Base-by-base conservation (phyloP, 1,140 invertebrate species). In the Drosophila nebulosa region DNA sequence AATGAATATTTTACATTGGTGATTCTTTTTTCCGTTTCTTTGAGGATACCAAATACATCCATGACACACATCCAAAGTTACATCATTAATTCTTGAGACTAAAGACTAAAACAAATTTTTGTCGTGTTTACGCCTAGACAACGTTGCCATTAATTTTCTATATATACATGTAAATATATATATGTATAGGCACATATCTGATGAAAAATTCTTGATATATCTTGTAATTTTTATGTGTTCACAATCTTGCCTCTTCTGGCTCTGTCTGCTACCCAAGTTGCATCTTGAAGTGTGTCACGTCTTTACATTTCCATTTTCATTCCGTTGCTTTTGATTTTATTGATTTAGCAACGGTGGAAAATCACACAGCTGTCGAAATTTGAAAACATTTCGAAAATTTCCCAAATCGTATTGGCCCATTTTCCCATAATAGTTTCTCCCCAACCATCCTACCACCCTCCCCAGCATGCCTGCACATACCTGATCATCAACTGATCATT, bases 221-320 rank as follows among this genome's bases (percentile, higher is more conserved):
- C 81, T 86, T 86, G 80, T 85, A 86, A 86, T 81, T 85, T 85
- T 86, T 71, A 86, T 85, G 80, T 85, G 80, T 86, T 86, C 83
- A 74, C 81, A 86, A 83, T 79, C 62, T 62, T 84, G 79, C 39
- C 9, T 21, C 36, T 39, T 39, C 36, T 39, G 72, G 62, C 42
- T 63, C 65, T 66, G 50, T 30, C 18, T 62, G 35, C 64, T 64
- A 60, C 67, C 63, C n/a, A n/a, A 50, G 36, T 46, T 62, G 42
- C 51, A 64, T 69, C 69, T 64, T 64, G 62, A 86, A 86, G 67
- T 86, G 83, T 86, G 83, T 78, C 81, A 88, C 83, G 64, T 70
- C 61, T 46, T 46, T 21, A 46, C 39, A 21, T 46, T 46, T 46
- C 16, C 16, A 46, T 46, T 46, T 42, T 39, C 36, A 39, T 39